Percentiles rank a stretch among this genome's conserved stretches.
Conservation (phyloP, 2,113 vertebrate genomes). For the Grammatotria lemairii region DNA sequence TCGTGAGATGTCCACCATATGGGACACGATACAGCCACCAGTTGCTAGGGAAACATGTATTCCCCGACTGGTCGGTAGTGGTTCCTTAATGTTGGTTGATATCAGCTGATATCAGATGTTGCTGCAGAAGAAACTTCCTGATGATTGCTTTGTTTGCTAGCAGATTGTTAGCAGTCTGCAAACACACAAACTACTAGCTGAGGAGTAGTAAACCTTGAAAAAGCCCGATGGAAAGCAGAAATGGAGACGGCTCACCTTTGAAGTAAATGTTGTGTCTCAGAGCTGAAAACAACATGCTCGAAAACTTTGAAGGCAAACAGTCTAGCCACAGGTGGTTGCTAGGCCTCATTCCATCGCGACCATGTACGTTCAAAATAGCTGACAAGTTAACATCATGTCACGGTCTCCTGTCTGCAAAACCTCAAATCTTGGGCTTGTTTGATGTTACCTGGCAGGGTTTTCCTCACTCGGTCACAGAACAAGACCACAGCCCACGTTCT, state of each 20-base stretch:
- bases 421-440: background rate
- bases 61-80: background rate
- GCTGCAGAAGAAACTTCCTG: background rate
- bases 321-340: background rate
- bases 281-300: background rate
- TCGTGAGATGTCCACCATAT: background rate
- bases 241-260: background rate
- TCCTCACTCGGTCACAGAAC: background rate
- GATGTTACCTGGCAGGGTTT: background rate
- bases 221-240: background rate
- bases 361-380: background rate
- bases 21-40: background rate
- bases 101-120: background rate
- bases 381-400: background rate
- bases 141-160: background rate
- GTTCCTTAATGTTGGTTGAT: background rate
- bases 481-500: background rate
- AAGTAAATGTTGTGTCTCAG: background rate
- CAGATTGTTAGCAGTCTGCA: background rate
- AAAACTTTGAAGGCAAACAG: background rate
- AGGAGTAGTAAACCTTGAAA: background rate
- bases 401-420: background rate
- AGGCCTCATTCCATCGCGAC: background rate
- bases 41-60: background rate
- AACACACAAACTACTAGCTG: background rate